phyloP scores from a whole-genome alignment of 2,888 invertebrate species.

The Fabriciana adippe region DNA sequence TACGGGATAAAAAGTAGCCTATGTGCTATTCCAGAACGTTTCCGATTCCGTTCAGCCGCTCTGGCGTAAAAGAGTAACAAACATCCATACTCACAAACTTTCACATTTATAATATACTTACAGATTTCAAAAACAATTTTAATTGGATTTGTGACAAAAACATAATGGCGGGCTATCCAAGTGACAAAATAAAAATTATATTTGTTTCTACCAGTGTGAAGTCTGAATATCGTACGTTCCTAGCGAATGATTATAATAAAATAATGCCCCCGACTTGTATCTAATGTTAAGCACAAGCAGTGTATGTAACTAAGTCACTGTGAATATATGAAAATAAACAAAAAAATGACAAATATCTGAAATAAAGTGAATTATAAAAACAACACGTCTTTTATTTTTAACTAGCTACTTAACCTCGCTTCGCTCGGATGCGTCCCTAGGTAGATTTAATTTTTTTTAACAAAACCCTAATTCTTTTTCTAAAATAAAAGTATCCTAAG shows the following conservation, averaged over 20 bases:
- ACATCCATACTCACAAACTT: too few species aligned
- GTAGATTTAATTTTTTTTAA: too few species aligned
- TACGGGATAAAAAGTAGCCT: too few species aligned
- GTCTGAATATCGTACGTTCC: conserved; percentile 18
- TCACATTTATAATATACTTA: too few species aligned
- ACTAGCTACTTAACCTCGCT: too few species aligned
- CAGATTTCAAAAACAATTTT: neutral
- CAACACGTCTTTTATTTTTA: conserved; percentile 26
- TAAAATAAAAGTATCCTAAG: too few species aligned
- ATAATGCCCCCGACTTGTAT: conserved; percentile 6
- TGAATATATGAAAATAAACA: conserved; percentile 57
- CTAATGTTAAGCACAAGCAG: conserved; percentile 44
- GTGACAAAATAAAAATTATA: conserved; percentile 5
- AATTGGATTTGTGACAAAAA: conserved; percentile 15
- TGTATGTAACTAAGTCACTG: conserved; percentile 59
- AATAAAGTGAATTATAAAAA: conserved; percentile 54
- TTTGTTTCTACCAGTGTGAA: neutral
- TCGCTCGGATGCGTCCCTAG: too few species aligned
- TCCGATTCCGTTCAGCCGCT: too few species aligned
- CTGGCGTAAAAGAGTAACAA: too few species aligned
- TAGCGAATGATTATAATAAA: conserved; percentile 10
- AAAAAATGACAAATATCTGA: conserved; percentile 49
- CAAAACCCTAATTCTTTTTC: too few species aligned
- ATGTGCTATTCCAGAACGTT: too few species aligned
- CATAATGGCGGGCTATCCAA: neutral